Conservation (phyloP, 53 echinoderm and acorn worm genomes). For the Antedon mediterranea region DNA sequence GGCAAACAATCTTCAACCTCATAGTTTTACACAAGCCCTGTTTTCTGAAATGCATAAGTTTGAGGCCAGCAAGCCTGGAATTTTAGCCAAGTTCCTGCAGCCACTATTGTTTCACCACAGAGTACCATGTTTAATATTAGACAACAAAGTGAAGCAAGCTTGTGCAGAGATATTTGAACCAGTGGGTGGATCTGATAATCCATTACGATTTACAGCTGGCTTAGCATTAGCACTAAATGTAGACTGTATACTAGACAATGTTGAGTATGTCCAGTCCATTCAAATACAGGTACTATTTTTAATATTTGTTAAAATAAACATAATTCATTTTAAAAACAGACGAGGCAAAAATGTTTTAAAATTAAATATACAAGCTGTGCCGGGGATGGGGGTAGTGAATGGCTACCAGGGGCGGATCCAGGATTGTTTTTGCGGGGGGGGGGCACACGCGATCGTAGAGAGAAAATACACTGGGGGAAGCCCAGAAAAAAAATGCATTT, state of each 20-base stretch:
- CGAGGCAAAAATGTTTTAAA: too few species aligned
- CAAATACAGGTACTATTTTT: constrained; percentile 78
- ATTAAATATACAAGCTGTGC: too few species aligned
- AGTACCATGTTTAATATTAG: constrained; percentile 45
- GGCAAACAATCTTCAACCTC: constrained; percentile 37
- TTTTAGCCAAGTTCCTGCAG: constrained; percentile 77
- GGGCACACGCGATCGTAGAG: too few species aligned
- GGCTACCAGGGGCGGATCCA: background rate
- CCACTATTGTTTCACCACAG: constrained; percentile 63
- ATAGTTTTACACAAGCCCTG: constrained; percentile 73
- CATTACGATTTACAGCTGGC: constrained; percentile 73
- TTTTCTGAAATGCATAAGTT: constrained; percentile 89
- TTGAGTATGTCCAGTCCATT: constrained; percentile 56
- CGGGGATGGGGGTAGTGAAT: too few species aligned
- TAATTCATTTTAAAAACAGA: too few species aligned
- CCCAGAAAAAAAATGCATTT: too few species aligned
- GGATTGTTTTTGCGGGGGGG: too few species aligned
- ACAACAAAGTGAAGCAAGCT: constrained; percentile 53
- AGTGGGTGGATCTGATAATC: constrained; percentile 84
- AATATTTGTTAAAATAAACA: background rate
- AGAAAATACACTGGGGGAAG: too few species aligned
- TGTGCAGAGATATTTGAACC: constrained; percentile 50
- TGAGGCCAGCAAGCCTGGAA: constrained; percentile 59
- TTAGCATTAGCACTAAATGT: constrained; percentile 44
- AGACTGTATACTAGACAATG: constrained; percentile 61